A percentile compares a stretch with the other conserved stretches of the same genome.
phyloP scores from a whole-genome alignment of 2,113 vertebrate species.

The Heloderma charlesbogerti region DNA sequence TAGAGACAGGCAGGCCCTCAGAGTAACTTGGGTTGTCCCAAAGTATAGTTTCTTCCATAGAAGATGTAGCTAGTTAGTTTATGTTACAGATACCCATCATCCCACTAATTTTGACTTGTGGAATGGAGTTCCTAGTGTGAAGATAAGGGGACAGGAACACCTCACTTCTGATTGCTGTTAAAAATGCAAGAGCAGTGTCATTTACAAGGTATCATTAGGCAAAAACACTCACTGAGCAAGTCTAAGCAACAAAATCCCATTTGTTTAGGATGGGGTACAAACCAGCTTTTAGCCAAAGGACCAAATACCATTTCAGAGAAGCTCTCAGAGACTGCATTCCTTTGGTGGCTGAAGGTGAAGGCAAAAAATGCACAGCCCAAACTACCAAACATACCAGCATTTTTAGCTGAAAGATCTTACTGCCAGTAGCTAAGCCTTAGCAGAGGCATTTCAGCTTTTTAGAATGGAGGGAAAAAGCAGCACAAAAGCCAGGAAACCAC shows the following conservation, averaged over 20 bases:
- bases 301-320: no score
- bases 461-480: no score
- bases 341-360: no score
- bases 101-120: neutral
- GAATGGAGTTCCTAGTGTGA: neutral
- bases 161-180: neutral
- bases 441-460: no score
- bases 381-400: no score
- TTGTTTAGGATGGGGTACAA: no score
- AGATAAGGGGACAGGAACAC: neutral
- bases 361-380: no score
- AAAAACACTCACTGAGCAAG: neutral
- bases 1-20: conserved; percentile 4
- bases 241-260: neutral
- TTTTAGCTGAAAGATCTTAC: no score
- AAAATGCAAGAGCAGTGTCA: neutral
- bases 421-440: no score
- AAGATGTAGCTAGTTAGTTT: neutral
- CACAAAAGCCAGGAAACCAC: no score
- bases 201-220: neutral
- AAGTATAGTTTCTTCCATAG: neutral
- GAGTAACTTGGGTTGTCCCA: conserved; percentile 14
- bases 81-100: neutral
- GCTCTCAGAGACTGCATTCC: no score
- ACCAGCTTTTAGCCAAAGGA: no score